Percentiles rank a stretch among this genome's conserved stretches.
Evolutionary conservation across 2,888 invertebrate genomes (phyloP).

Genomic region (Andricus curvator): DNA sequence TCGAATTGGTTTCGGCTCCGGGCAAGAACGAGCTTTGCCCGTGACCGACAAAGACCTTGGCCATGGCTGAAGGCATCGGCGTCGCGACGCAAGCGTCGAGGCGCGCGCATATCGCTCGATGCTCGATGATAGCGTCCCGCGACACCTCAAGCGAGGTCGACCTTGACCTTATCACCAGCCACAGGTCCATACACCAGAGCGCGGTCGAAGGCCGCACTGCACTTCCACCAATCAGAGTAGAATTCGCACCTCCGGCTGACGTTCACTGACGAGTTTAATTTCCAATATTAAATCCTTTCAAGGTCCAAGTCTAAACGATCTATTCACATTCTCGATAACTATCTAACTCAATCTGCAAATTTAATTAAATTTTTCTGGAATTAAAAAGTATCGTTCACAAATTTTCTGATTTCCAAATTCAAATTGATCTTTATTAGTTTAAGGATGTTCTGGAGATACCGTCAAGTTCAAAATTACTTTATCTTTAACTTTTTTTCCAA

Average conservation of each 20-base stretch:
- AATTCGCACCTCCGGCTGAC: constrained; percentile 19
- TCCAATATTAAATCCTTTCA: constrained; percentile 16
- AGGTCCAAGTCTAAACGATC: background rate
- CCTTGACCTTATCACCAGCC: constrained; percentile 57
- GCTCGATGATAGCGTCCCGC: constrained; percentile 54
- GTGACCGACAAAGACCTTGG: constrained; percentile 76
- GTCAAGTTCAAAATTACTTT: too few species aligned
- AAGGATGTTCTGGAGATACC: too few species aligned
- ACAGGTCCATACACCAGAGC: constrained; percentile 54
- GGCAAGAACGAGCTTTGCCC: constrained; percentile 65
- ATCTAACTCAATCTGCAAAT: background rate
- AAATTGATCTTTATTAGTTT: background rate
- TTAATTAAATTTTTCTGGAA: background rate
- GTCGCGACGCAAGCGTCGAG: constrained; percentile 70
- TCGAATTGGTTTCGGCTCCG: constrained; percentile 52
- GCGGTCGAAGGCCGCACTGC: constrained; percentile 2
- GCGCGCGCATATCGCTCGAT: constrained; percentile 62
- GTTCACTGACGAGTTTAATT: constrained; percentile 28
- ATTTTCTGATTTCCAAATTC: background rate
- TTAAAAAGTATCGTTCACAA: background rate
- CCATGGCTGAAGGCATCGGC: constrained; percentile 71
- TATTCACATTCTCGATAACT: background rate
- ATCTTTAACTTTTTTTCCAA: too few species aligned
- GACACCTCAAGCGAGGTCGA: constrained; percentile 40
- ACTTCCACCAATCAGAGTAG: background rate